Evolutionary conservation across 2,113 vertebrate genomes (phyloP).

Genomic region (Grantiella picta): DNA sequence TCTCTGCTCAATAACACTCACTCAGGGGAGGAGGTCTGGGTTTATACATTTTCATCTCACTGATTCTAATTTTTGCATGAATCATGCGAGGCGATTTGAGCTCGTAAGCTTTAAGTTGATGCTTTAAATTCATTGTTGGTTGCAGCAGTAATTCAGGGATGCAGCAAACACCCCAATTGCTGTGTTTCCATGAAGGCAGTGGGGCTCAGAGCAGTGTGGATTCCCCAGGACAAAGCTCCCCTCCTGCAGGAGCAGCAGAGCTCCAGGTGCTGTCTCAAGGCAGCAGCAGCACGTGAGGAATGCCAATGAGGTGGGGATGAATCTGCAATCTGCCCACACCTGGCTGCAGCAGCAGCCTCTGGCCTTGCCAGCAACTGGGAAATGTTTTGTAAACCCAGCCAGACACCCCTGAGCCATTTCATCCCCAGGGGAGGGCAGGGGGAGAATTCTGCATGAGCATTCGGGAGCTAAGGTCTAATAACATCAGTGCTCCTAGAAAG

Average conservation of each 20-base stretch:
- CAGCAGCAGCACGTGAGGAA: neutral
- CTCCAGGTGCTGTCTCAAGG: neutral
- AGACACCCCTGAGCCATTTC: neutral
- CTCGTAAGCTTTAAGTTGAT: neutral
- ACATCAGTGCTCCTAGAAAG: neutral
- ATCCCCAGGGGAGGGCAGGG: neutral
- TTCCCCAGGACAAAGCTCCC: neutral
- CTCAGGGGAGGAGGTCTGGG: neutral
- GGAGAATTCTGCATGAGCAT: neutral
- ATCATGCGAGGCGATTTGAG: neutral
- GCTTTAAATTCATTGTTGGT: neutral
- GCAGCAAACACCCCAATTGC: neutral
- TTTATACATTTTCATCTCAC: constrained; percentile 18
- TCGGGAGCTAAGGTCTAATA: neutral
- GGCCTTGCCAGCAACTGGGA: neutral
- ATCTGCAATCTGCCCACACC: neutral
- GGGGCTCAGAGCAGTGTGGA: neutral
- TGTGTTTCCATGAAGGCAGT: neutral
- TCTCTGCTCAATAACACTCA: constrained; percentile 41
- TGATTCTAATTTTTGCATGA: constrained; percentile 18
- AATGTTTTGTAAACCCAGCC: neutral
- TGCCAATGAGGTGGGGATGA: neutral
- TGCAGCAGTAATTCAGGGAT: neutral
- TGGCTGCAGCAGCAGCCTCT: neutral
- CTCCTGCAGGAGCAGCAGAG: neutral